These are phyloP conservation scores for Lysandra coridon DNA, from an alignment of 2,888 invertebrate species.

Conservation along the genomic window DNA sequence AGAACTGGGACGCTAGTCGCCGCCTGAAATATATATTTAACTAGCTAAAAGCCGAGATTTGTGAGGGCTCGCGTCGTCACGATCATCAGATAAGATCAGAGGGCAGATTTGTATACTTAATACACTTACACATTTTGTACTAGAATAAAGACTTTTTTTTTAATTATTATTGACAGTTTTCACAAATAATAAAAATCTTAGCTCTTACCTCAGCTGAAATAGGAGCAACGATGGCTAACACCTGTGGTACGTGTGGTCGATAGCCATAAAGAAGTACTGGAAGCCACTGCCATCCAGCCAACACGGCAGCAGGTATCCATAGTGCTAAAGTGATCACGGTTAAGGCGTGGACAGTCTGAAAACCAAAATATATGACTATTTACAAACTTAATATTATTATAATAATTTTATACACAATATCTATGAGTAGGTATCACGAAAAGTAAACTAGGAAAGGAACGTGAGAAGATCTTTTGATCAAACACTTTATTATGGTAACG, in stretches of 20 bases:
- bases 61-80: no score
- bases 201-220: constrained; percentile 72
- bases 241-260: constrained; percentile 69
- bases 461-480: neutral
- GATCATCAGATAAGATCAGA: no score
- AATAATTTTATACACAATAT: no score
- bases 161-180: no score
- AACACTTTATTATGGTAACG: neutral
- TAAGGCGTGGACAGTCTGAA: constrained; percentile 65
- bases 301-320: constrained; percentile 75
- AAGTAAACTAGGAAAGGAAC: neutral
- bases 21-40: constrained; percentile 56
- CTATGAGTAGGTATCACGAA: no score
- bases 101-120: no score
- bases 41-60: no score
- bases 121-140: no score
- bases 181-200: neutral
- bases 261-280: constrained; percentile 65
- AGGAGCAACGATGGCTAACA: constrained; percentile 70
- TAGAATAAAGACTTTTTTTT: no score
- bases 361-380: constrained; percentile 2
- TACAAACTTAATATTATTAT: neutral
- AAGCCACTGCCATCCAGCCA: constrained; percentile 73
- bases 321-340: constrained; percentile 66
- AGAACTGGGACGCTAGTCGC: constrained; percentile 74